Conservation (phyloP, 2,113 vertebrate genomes). For the Cinclus cinclus region DNA sequence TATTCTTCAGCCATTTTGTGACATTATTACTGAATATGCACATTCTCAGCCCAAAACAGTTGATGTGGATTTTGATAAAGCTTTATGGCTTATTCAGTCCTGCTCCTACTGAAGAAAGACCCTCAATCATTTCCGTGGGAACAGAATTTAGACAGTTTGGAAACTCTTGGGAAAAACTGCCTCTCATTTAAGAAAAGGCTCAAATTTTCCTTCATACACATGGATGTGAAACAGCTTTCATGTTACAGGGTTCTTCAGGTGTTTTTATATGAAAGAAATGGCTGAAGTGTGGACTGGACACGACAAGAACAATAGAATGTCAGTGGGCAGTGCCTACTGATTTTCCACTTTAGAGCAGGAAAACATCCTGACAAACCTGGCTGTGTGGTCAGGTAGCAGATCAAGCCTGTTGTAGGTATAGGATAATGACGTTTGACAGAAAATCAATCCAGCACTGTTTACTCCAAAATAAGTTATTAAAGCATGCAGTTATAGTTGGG, state of each 20-base stretch:
- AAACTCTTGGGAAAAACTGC: background rate
- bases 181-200: background rate
- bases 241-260: background rate
- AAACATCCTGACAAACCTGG: background rate
- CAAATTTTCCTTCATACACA: background rate
- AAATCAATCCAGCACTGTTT: background rate
- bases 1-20: constrained; percentile 13
- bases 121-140: background rate
- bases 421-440: background rate
- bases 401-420: background rate
- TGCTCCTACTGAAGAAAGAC: background rate
- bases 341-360: background rate
- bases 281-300: background rate
- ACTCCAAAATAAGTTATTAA: background rate
- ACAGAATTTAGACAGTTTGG: background rate
- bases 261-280: background rate
- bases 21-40: background rate
- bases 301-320: background rate
- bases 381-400: background rate
- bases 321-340: background rate
- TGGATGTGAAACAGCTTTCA: background rate
- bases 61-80: background rate
- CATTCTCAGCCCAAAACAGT: background rate
- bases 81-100: background rate
- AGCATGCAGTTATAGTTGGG: background rate